Percentiles rank a stretch among this genome's conserved stretches.
phyloP scores from a whole-genome alignment of 2,797 vertebrate genomes.

The Anguilla anguilla region DNA sequence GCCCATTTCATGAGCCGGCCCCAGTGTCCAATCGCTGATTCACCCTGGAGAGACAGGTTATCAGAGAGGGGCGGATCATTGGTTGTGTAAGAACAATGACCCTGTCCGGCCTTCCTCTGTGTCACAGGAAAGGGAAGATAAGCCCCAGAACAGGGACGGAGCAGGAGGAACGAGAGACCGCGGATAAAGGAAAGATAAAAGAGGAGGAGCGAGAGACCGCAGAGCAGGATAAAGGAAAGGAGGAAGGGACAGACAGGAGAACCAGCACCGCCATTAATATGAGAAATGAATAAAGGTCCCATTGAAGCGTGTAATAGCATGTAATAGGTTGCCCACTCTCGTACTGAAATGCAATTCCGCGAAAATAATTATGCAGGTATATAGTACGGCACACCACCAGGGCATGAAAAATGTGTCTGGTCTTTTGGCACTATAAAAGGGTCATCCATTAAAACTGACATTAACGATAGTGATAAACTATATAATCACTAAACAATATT shows the following conservation, averaged over 20 bases:
- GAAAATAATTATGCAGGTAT: slow-evolving; percentile 18
- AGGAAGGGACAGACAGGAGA: neutral
- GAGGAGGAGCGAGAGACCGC: neutral
- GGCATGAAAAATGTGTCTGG: slow-evolving; percentile 5
- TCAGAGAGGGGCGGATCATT: neutral
- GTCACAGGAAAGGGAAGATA: neutral
- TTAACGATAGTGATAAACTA: slow-evolving; percentile 23
- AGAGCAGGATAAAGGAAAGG: neutral
- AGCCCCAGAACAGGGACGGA: neutral
- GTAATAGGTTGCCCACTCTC: slow-evolving; percentile 4
- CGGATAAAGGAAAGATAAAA: neutral
- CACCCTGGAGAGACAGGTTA: neutral
- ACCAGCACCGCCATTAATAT: neutral
- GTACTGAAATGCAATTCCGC: slow-evolving; percentile 16
- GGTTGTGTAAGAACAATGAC: neutral
- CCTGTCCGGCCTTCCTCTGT: neutral
- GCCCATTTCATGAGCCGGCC: neutral
- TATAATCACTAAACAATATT: slow-evolving; percentile 39
- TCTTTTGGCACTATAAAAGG: slow-evolving; percentile 12
- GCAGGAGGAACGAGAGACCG: neutral
- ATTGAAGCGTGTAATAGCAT: slow-evolving; percentile 21
- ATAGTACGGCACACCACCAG: neutral
- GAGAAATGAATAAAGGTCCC: slow-evolving; percentile 18
- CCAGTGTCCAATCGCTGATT: neutral
- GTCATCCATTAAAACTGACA: slow-evolving; percentile 28